Percentiles rank a stretch among this genome's conserved stretches.
These are phyloP conservation scores for Acrocephalus scirpaceus DNA, from an alignment of 2,797 vertebrate genomes.

Conservation along the genomic window DNA sequence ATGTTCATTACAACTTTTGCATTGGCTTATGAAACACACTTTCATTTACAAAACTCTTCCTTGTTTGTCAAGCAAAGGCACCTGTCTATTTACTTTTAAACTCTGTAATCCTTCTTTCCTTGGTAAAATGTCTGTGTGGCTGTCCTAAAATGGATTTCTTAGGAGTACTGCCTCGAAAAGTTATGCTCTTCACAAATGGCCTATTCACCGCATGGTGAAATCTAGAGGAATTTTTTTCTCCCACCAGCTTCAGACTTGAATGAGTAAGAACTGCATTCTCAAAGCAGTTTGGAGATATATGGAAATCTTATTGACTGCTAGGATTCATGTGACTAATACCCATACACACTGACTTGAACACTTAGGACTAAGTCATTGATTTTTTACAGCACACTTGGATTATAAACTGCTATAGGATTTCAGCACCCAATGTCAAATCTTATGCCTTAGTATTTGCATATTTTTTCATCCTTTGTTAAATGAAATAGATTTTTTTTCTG, in stretches of 20 bases:
- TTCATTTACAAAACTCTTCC: background rate
- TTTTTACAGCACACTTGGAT: background rate
- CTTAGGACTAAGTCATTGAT: conserved; percentile 1
- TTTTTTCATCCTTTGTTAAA: conserved; percentile 29
- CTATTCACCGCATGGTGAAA: background rate
- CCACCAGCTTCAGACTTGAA: background rate
- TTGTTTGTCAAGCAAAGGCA: background rate
- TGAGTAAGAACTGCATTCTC: background rate
- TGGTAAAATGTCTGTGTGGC: background rate
- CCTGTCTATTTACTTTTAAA: background rate
- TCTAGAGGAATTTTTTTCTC: background rate
- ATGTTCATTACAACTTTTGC: accelerated
- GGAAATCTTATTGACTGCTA: conserved; percentile 17
- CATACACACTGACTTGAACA: background rate
- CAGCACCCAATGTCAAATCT: background rate
- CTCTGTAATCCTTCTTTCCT: background rate
- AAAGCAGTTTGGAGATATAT: background rate
- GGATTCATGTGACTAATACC: background rate
- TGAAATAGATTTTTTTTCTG: background rate
- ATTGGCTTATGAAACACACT: background rate
- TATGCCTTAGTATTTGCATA: background rate
- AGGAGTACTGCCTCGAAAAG: background rate
- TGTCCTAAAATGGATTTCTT: background rate
- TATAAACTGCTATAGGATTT: background rate
- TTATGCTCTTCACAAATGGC: background rate